Evolutionary conservation across 53 echinoderm and acorn worm species (phyloP).

Genomic region (Paracentrotus lividus): DNA sequence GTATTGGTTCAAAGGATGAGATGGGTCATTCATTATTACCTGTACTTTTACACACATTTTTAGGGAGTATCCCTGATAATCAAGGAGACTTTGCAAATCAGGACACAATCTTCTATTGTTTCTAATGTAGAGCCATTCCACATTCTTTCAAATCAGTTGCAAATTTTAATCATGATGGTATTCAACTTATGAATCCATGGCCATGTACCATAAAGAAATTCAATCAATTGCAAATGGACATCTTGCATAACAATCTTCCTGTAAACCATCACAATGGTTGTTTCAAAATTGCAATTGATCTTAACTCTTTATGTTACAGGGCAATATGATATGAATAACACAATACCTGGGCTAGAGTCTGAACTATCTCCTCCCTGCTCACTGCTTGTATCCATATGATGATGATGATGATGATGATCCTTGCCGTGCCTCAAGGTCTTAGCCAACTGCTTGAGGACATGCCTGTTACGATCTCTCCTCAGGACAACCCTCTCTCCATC

Average conservation of each 20-base stretch:
- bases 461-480: conserved; percentile 38
- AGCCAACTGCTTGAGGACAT: conserved; percentile 60
- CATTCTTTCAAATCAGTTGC: neutral
- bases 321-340: neutral
- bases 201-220: neutral
- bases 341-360: conserved; percentile 41
- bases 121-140: neutral
- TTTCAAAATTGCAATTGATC: neutral
- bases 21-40: too few relatives aligned
- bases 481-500: conserved; percentile 61
- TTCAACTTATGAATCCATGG: neutral
- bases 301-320: neutral
- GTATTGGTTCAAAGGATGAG: too few relatives aligned
- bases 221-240: neutral
- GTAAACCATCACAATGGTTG: neutral
- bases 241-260: neutral
- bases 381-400: conserved; percentile 32
- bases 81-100: too few relatives aligned
- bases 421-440: conserved; percentile 54
- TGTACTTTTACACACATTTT: too few relatives aligned
- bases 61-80: too few relatives aligned
- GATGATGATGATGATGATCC: conserved; percentile 59
- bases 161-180: neutral
- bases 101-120: neutral
- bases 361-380: conserved; percentile 68